Evolutionary conservation across 35 echinoderm and acorn worm genomes (phyloP), one percentile per base, ranked within the genome.

Genomic region (Apostichopus californicus): DNA sequence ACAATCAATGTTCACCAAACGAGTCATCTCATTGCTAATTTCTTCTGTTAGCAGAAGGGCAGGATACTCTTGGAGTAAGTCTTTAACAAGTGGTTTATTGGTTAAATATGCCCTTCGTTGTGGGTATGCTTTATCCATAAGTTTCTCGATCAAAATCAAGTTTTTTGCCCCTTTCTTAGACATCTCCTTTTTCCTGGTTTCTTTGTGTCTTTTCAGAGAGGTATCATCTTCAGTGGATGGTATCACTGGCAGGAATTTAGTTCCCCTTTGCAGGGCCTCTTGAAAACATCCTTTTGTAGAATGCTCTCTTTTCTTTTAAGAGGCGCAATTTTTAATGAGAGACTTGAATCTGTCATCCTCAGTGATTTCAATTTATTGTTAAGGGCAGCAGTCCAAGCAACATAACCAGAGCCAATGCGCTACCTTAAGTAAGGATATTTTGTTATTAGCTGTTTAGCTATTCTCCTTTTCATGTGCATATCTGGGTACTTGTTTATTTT

Each of bases 121-220:
- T 87, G 84, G 84, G 34, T 64, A 87, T 20, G 84, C 65, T 66
- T 87, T 64, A 68, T 87, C 84, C 85, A 87, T 87, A 5, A 87
- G 57, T 21, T 55, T 1, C 25, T 87, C 55, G 13, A 87, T 17
- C 85, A 87, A 65, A 28, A 87, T 7, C 9, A 87, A 7, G 28
- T 87, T 34, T 87, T 87, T 87, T 1, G 25, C 10, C 12, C 6
- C 55, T 87, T 87, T 87, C 15, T 87, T 87, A 59, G 84, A 63
- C 61, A 87, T 68, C 34, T 87, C 57, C 21, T 87, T 87, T 11
- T 87, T 87, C 84, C 65, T 87, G 6, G 57, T 65, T 87, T 87
- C 85, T 25, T 87, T 8, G 21, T 87, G 85, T 20, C 7, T 64
- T 68, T 87, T 87, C 54, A 87, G 20, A 13, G 57, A 87, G 1